A percentile compares a stretch with the other conserved stretches of the same genome.
Conservation (phyloP, 2,113 vertebrate genomes). For the Gymnorhina tibicen region DNA sequence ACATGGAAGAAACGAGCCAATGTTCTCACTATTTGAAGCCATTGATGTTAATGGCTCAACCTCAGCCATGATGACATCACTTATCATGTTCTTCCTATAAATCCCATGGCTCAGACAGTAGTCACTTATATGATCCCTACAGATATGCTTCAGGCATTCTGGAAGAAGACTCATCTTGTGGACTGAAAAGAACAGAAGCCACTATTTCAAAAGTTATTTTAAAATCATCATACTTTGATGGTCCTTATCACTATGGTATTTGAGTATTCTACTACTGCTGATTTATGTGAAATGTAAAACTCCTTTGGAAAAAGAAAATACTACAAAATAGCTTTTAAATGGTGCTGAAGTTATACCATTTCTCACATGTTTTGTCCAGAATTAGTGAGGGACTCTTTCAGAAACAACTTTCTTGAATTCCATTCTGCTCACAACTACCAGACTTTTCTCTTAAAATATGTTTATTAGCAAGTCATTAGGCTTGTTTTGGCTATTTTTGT, state of each 20-base stretch:
- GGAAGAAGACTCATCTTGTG: neutral
- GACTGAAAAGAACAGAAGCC: neutral
- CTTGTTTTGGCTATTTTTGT: neutral
- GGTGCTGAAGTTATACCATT: neutral
- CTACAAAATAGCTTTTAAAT: neutral
- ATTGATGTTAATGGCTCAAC: neutral
- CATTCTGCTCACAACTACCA: neutral
- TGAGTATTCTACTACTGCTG: neutral
- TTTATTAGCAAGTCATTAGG: neutral
- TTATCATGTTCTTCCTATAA: neutral
- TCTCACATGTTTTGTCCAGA: neutral
- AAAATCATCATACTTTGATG: neutral
- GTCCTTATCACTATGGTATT: neutral
- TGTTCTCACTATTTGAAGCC: rapidly evolving
- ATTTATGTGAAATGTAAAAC: neutral
- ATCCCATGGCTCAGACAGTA: too few relatives aligned
- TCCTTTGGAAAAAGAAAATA: neutral
- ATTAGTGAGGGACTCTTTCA: neutral
- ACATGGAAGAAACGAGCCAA: neutral
- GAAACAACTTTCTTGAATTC: neutral
- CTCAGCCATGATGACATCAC: neutral
- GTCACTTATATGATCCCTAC: neutral
- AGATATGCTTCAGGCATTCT: neutral
- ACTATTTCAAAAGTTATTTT: neutral
- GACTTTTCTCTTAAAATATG: neutral